These are phyloP conservation scores for Seira sanloemensis DNA, from an alignment of 2,888 invertebrate species.

Conservation along the genomic window DNA sequence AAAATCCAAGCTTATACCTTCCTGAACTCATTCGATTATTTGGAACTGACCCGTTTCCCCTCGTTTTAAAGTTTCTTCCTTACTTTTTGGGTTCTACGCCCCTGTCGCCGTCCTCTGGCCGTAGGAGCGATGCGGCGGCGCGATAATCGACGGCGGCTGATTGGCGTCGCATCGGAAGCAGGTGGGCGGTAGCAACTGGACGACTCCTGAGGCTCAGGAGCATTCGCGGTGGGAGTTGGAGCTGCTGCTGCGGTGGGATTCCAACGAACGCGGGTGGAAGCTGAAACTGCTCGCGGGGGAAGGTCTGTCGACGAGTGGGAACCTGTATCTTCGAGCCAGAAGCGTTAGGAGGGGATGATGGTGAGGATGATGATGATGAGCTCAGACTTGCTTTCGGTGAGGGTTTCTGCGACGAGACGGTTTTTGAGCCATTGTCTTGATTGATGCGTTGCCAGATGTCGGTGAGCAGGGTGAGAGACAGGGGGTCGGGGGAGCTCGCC, in stretches of 20 bases:
- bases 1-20: not conserved
- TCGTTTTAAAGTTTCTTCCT: not conserved
- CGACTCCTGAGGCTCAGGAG: not conserved
- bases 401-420: conserved; percentile 51
- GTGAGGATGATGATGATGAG: not conserved
- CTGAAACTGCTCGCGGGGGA: not conserved
- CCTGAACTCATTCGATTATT: not conserved
- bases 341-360: not conserved
- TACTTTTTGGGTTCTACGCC: too few species aligned
- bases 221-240: conserved; percentile 35
- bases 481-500: conserved; percentile 41
- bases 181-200: not conserved
- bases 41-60: not conserved
- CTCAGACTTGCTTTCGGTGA: conserved; percentile 32
- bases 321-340: conserved; percentile 8
- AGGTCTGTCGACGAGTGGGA: not conserved
- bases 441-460: conserved; percentile 70
- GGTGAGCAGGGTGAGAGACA: conserved; percentile 67
- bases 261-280: not conserved
- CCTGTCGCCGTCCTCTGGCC: conserved; percentile 14
- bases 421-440: conserved; percentile 62
- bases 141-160: conserved; percentile 10
- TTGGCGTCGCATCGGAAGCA: conserved; percentile 21
- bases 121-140: not conserved
- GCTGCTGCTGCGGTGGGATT: not conserved